Evolutionary conservation across 1,140 invertebrate genomes (phyloP), one percentile per base, ranked within the genome.

Genomic region (Anoplophora glabripennis): DNA sequence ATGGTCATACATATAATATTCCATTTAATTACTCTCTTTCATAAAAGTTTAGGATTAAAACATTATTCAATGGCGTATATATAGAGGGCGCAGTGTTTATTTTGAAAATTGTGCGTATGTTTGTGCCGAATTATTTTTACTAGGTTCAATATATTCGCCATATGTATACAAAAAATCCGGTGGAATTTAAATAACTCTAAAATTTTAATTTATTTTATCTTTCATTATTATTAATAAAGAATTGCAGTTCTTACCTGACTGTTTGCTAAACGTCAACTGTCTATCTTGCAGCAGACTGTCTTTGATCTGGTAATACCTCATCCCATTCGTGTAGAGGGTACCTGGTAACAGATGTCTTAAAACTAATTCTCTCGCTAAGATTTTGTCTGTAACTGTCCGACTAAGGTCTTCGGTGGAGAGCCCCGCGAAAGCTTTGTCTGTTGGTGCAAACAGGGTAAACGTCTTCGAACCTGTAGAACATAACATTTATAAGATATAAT

Each of bases 361-460:
- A n/a, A 92, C 85, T 21, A 93, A 80, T 57, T 88, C 83, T 59
- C 85, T 84, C 0, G 91, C 86, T 1, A 82, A 80, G n/a, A 80
- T 79, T 49, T 79, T 78, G 64, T 86, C 83, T 5, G 80, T 82
- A 8, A 83, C 75, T 1, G 84, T 79, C 40, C 78, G 76, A 21
- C 82, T 76, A 8, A 87, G 68, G 62, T 89, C 87, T 55, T 81
- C 81, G 1, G 78, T 78, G 63, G 83, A 82, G 47, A 86, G 75
- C n/a, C 81, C 81, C 48, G 77, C 79, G 75, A 94, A 93, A 55
- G 90, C 91, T 35, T 84, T 79, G 73, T 94, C 89, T 36, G 87
- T 88, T 41, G 92, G 92, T 2, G 90, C 91, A 68, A 93, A 93
- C 7, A 94, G 78, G 1, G 91, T 94, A 74, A 89, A 91, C 0